phyloP scores from a whole-genome alignment of 2,888 invertebrate genomes.

The Trichogramma evanescens region DNA sequence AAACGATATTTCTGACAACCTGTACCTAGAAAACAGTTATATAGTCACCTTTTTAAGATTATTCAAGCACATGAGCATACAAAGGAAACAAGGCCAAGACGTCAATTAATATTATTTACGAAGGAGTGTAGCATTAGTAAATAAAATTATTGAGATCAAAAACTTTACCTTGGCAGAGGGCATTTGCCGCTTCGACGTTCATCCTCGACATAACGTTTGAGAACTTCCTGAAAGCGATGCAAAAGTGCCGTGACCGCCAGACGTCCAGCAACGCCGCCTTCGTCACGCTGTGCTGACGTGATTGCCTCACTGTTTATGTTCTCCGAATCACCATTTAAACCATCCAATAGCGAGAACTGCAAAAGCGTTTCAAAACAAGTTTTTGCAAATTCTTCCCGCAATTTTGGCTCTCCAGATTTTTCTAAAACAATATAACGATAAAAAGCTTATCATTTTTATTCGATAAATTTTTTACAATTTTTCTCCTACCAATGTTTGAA shows the following conservation, averaged over 20 bases:
- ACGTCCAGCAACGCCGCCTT: slow-evolving; percentile 61
- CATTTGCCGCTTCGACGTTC: slow-evolving; percentile 78
- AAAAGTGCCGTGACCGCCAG: slow-evolving; percentile 86
- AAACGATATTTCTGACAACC: slow-evolving; percentile 91
- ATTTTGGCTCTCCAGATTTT: slow-evolving; percentile 50
- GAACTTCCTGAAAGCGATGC: slow-evolving; percentile 87
- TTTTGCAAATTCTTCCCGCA: slow-evolving; percentile 92
- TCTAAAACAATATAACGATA: slow-evolving; percentile 26
- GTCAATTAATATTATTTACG: background rate
- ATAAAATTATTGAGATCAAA: slow-evolving; percentile 15
- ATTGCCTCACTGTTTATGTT: slow-evolving; percentile 25
- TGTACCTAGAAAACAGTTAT: slow-evolving; percentile 59
- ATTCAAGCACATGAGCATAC: background rate
- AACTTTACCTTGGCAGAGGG: slow-evolving; percentile 67
- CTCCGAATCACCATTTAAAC: slow-evolving; percentile 49
- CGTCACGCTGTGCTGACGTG: slow-evolving; percentile 42
- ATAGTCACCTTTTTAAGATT: slow-evolving; percentile 25
- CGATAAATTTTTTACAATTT: background rate
- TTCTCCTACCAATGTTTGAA: slow-evolving; percentile 50
- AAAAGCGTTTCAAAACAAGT: slow-evolving; percentile 92
- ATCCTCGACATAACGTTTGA: slow-evolving; percentile 79
- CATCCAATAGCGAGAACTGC: slow-evolving; percentile 83
- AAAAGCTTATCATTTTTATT: background rate
- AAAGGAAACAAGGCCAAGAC: background rate
- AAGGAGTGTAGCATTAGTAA: background rate